A percentile compares a stretch with the other conserved stretches of the same genome.
Conservation (phyloP, 2,797 vertebrate genomes). For the Eospalax fontanierii region DNA sequence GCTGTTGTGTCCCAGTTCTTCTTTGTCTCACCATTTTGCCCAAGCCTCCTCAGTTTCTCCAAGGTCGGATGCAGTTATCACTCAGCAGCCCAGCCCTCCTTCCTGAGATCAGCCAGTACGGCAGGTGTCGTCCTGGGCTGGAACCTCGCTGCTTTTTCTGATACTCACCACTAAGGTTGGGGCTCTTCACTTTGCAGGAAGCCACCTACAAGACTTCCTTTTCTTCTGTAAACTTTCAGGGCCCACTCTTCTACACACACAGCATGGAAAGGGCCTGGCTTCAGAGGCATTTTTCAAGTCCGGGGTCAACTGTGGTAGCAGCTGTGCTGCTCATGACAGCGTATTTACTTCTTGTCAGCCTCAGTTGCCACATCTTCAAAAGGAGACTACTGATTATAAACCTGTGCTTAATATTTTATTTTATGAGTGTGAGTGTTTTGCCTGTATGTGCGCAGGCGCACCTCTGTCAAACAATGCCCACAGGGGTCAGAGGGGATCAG, state of each 20-base stretch:
- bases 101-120: neutral
- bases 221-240: neutral
- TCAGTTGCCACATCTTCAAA: neutral
- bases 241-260: neutral
- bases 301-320: neutral
- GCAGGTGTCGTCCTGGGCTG: neutral
- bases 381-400: neutral
- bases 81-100: neutral
- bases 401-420: too few species aligned
- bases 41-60: neutral
- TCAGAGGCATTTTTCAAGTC: slow-evolving; percentile 31
- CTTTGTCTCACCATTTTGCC: neutral
- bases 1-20: neutral
- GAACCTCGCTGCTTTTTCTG: neutral
- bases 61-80: neutral
- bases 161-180: neutral
- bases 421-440: too few species aligned
- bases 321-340: neutral
- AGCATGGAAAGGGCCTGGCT: neutral
- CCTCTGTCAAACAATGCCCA: too few species aligned
- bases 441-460: too few species aligned
- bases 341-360: neutral
- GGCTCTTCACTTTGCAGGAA: neutral
- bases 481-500: too few species aligned
- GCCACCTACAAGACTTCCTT: neutral